Evolutionary conservation across 2,888 invertebrate species (phyloP).

Genomic region (Nephrocerus scutellatus): DNA sequence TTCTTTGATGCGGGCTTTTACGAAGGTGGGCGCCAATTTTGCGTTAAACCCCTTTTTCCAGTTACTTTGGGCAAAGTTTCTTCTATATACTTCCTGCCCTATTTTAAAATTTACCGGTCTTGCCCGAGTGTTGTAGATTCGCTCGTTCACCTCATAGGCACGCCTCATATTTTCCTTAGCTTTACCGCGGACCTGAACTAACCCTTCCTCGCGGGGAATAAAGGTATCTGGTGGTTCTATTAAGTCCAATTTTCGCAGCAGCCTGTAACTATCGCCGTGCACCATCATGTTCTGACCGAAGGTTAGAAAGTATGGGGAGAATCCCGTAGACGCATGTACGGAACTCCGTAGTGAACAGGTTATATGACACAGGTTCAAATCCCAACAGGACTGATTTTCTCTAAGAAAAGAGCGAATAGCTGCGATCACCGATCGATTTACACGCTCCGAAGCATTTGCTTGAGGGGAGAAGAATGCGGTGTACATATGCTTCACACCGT

Average conservation of each 20-base stretch:
- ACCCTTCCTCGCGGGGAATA: no score
- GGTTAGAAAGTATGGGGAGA: slow-evolving; percentile 7
- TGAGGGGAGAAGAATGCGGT: slow-evolving; percentile 5
- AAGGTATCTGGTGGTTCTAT: no score
- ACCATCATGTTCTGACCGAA: slow-evolving; percentile 6
- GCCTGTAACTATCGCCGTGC: neutral
- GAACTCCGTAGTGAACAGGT: slow-evolving; percentile 5
- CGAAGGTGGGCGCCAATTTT: no score
- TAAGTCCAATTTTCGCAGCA: neutral
- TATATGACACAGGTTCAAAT: neutral
- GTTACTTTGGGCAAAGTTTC: no score
- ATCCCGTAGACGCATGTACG: slow-evolving; percentile 4
- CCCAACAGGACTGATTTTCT: slow-evolving; percentile 1
- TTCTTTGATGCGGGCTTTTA: no score
- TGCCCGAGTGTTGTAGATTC: no score
- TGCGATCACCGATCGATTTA: slow-evolving; percentile 5
- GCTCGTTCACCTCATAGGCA: no score
- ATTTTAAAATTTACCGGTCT: no score
- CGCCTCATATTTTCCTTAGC: no score
- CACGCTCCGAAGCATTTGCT: slow-evolving; percentile 8
- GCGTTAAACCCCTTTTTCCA: no score
- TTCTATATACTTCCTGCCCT: no score
- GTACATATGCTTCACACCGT: slow-evolving; percentile 7
- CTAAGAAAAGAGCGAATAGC: slow-evolving; percentile 5
- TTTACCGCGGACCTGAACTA: no score